A percentile compares a stretch with the other conserved stretches of the same genome.
phyloP scores from a whole-genome alignment of 2,888 invertebrate species.

The Tenthredo mesomela region DNA sequence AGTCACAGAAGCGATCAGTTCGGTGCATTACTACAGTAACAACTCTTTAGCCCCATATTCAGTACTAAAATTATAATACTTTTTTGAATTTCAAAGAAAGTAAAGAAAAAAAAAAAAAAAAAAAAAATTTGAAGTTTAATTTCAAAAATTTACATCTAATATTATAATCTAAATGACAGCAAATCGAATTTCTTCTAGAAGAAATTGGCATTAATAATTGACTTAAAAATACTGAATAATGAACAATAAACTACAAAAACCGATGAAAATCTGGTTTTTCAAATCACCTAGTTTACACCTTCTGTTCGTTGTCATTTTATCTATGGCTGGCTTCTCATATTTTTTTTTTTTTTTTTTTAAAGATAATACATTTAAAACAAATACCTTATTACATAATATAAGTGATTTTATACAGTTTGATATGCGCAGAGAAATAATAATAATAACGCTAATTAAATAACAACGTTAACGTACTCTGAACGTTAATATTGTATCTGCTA shows the following conservation, averaged over 20 bases:
- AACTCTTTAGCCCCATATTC: constrained; percentile 55
- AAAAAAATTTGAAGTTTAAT: constrained; percentile 3
- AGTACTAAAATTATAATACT: constrained; percentile 40
- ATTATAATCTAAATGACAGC: constrained; percentile 35
- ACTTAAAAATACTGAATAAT: constrained; percentile 61
- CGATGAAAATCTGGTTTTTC: constrained; percentile 44
- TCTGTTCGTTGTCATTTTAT: constrained; percentile 48
- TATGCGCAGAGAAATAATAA: constrained; percentile 39
- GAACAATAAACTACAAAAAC: constrained; percentile 57
- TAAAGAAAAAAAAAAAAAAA: too few species aligned
- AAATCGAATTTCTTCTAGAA: constrained; percentile 27
- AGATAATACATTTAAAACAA: constrained; percentile 1
- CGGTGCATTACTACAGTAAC: constrained; percentile 53
- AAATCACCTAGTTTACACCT: constrained; percentile 40
- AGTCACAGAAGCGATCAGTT: constrained; percentile 59
- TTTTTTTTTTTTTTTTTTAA: background rate
- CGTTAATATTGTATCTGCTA: constrained; percentile 20
- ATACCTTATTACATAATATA: background rate
- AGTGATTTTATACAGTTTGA: constrained; percentile 44
- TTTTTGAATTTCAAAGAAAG: constrained; percentile 34
- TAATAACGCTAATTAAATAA: background rate
- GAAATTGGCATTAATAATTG: constrained; percentile 57
- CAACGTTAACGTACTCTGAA: background rate
- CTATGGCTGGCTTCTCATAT: background rate
- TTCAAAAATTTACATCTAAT: constrained; percentile 36